phyloP scores from a whole-genome alignment of 2,888 invertebrate species.

The Bombylius discolor region DNA sequence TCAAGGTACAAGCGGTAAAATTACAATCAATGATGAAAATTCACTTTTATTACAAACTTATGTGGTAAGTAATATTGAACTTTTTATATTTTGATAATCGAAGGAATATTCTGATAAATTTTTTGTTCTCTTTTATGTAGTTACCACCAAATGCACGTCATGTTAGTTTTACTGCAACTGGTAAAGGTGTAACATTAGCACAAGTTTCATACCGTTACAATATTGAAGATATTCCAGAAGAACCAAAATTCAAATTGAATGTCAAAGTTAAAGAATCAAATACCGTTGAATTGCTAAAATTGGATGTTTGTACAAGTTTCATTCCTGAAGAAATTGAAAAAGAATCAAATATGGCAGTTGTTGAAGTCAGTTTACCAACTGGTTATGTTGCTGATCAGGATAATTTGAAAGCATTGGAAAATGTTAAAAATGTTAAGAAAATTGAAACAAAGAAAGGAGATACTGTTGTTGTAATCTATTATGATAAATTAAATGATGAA shows the following conservation, averaged over 20 bases:
- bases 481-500: slow-evolving; percentile 46
- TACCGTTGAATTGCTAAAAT: slow-evolving; percentile 41
- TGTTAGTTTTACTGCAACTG: slow-evolving; percentile 62
- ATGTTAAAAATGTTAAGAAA: slow-evolving; percentile 30
- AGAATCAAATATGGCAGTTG: slow-evolving; percentile 74
- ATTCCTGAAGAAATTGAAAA: slow-evolving; percentile 45
- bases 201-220: slow-evolving; percentile 71
- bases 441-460: slow-evolving; percentile 57
- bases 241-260: slow-evolving; percentile 75
- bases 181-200: slow-evolving; percentile 64
- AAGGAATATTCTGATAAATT: background rate
- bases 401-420: slow-evolving; percentile 47
- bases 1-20: slow-evolving; percentile 18
- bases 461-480: slow-evolving; percentile 52
- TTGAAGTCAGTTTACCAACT: slow-evolving; percentile 80
- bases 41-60: slow-evolving; percentile 70
- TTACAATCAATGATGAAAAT: slow-evolving; percentile 54
- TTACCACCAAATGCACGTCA: slow-evolving; percentile 39
- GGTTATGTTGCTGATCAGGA: slow-evolving; percentile 77
- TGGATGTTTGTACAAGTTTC: slow-evolving; percentile 71
- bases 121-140: slow-evolving; percentile 8
- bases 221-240: slow-evolving; percentile 74
- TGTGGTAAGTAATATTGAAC: slow-evolving; percentile 41
- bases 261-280: slow-evolving; percentile 75
- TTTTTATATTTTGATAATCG: no score